phyloP scores from a whole-genome alignment of 2,888 invertebrate species.

The Cactoblastis cactorum region DNA sequence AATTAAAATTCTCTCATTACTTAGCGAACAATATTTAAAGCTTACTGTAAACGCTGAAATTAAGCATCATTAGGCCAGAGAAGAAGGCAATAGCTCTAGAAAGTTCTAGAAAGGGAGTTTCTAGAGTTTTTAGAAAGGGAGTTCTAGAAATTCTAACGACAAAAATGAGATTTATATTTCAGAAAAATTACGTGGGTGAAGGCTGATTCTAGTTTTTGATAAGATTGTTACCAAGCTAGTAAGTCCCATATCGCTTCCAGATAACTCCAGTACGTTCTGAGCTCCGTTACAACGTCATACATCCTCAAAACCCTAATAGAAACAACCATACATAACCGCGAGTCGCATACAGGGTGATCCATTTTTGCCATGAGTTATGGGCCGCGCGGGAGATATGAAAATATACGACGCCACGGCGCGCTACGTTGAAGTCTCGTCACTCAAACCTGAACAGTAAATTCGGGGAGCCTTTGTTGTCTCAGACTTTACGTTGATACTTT shows the following conservation, averaged over 20 bases:
- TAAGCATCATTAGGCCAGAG: no score
- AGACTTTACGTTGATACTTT: neutral
- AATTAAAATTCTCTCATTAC: no score
- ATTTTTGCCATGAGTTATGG: conserved; percentile 64
- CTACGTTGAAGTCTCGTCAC: neutral
- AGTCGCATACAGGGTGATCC: conserved; percentile 43
- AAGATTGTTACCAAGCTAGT: no score
- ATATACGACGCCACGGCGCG: conserved; percentile 36
- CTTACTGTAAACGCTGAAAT: no score
- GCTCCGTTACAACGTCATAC: conserved; percentile 26
- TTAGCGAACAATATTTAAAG: no score
- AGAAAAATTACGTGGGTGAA: no score
- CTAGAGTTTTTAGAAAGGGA: no score
- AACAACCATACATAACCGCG: conserved; percentile 25
- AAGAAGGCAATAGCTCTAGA: no score
- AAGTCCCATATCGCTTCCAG: neutral
- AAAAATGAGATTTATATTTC: no score
- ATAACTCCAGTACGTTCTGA: conserved; percentile 4
- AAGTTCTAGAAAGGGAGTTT: no score
- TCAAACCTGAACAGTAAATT: neutral
- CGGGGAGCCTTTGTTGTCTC: neutral
- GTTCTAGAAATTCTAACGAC: no score
- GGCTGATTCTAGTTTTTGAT: no score
- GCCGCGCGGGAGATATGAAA: conserved; percentile 50
- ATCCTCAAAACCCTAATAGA: conserved; percentile 32